phyloP scores from a whole-genome alignment of 2,797 vertebrate genomes.

The Parauchenoglanis ngamensis region DNA sequence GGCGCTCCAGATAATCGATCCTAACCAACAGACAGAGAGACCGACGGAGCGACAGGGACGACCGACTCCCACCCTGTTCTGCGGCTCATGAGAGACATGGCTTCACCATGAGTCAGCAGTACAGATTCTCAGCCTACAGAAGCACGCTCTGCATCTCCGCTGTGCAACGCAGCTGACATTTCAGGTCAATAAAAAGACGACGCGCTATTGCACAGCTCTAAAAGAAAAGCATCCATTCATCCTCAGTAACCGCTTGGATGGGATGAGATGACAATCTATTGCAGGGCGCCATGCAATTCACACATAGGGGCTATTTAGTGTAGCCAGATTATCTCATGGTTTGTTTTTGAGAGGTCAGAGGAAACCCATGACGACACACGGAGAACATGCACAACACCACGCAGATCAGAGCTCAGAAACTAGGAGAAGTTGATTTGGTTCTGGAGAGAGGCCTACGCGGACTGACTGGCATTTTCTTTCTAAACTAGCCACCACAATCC shows the following conservation, averaged over 20 bases:
- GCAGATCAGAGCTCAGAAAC: neutral
- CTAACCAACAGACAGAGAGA: neutral
- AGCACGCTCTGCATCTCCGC: neutral
- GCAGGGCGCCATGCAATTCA: neutral
- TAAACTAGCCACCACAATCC: neutral
- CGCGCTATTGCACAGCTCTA: neutral
- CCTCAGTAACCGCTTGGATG: neutral
- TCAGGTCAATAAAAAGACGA: slow-evolving; percentile 18
- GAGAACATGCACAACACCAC: neutral
- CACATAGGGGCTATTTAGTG: neutral
- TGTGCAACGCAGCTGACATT: slow-evolving; percentile 17
- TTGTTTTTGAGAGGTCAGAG: neutral
- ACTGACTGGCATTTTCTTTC: neutral
- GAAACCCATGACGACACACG: neutral
- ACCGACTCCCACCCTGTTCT: neutral
- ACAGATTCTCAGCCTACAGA: slow-evolving; percentile 1
- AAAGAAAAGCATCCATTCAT: neutral
- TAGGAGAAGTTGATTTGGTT: neutral
- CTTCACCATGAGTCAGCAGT: slow-evolving; percentile 23
- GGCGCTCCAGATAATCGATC: neutral
- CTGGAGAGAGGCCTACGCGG: neutral
- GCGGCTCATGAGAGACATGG: slow-evolving; percentile 2
- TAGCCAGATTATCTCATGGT: neutral
- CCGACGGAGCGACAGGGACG: neutral
- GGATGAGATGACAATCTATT: neutral